These are phyloP conservation scores for Alsophila aescularia DNA, from an alignment of 2,888 invertebrate species.

Conservation along the genomic window DNA sequence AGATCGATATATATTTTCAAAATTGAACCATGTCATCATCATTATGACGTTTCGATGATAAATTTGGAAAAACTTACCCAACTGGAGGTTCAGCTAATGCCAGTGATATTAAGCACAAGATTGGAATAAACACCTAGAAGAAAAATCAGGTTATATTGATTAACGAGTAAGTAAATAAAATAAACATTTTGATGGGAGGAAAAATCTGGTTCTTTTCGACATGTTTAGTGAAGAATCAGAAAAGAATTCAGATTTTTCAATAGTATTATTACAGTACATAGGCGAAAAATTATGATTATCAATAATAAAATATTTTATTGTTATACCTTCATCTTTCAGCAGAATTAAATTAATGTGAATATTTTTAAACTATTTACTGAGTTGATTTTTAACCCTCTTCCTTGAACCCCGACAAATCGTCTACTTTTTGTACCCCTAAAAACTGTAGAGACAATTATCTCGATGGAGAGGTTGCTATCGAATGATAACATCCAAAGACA, in stretches of 20 bases:
- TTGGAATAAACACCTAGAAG: conserved; percentile 30
- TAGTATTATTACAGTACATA: too few species aligned
- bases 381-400: background rate
- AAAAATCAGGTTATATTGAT: too few species aligned
- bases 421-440: background rate
- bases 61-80: conserved; percentile 20
- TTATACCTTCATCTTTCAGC: background rate
- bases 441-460: background rate
- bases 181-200: too few species aligned
- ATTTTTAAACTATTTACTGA: background rate
- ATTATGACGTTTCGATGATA: too few species aligned
- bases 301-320: too few species aligned
- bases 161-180: too few species aligned
- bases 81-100: conserved; percentile 31
- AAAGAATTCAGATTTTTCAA: too few species aligned
- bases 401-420: background rate
- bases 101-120: conserved; percentile 17
- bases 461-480: background rate
- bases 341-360: too few species aligned
- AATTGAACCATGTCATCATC: too few species aligned
- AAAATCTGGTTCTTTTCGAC: too few species aligned
- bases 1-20: too few species aligned
- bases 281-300: background rate
- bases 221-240: too few species aligned
- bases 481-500: background rate